Percentiles rank a stretch among this genome's conserved stretches.
Evolutionary conservation across 2,113 vertebrate species (phyloP).

Genomic region (Rousettus leschenaultii): DNA sequence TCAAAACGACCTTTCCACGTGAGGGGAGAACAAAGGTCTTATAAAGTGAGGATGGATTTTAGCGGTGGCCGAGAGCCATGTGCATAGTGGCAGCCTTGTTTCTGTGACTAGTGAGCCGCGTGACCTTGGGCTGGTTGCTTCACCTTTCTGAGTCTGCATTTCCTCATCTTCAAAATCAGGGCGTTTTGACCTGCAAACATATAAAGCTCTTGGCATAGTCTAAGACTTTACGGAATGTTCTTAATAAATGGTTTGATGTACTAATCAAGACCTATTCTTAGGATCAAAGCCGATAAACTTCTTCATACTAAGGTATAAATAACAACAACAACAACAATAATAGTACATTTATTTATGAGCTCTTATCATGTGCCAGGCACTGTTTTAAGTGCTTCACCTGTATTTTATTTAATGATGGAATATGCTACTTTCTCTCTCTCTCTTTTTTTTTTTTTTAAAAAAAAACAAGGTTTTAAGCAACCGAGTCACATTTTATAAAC

Average conservation of each 20-base stretch:
- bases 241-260: background rate
- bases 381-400: background rate
- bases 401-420: background rate
- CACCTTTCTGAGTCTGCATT: background rate
- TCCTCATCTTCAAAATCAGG: background rate
- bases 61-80: background rate
- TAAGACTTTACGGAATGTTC: background rate
- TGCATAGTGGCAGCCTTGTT: background rate
- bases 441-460: background rate
- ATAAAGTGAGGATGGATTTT: background rate
- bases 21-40: background rate
- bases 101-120: background rate
- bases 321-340: background rate
- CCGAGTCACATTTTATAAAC: background rate
- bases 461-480: background rate
- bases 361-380: background rate
- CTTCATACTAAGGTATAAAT: background rate
- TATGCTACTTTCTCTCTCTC: background rate
- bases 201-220: background rate
- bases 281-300: background rate
- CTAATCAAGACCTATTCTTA: background rate
- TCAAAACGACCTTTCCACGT: background rate
- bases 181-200: background rate
- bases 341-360: background rate
- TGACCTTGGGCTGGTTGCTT: background rate